Conservation (phyloP, 2,888 invertebrate species). For the Sceliomorpha sp. region DNA sequence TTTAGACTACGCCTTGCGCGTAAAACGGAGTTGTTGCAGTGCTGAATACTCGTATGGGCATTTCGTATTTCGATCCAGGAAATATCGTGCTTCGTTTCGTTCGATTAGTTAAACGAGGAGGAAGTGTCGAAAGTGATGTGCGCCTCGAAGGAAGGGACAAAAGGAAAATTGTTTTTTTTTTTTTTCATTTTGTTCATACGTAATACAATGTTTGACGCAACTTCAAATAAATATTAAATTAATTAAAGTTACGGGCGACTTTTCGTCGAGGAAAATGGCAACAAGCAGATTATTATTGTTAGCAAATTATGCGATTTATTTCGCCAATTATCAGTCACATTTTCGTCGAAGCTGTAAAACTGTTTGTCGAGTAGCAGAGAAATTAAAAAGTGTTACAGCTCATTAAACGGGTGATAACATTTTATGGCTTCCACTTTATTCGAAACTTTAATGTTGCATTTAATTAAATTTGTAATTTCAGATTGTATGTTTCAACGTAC, state of each 20-base stretch:
- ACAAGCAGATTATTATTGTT: too few species aligned
- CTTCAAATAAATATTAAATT: too few species aligned
- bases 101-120: constrained; percentile 5
- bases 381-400: constrained; percentile 8
- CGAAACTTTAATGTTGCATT: constrained; percentile 1
- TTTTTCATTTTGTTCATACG: too few species aligned
- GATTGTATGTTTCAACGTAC: too few species aligned
- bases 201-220: too few species aligned
- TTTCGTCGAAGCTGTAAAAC: constrained; percentile 10
- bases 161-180: too few species aligned
- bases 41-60: constrained; percentile 25
- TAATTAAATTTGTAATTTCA: constrained; percentile 5
- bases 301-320: constrained; percentile 20
- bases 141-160: neutral
- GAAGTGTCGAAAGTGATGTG: constrained; percentile 25
- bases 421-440: constrained; percentile 2
- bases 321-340: constrained; percentile 13
- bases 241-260: too few species aligned
- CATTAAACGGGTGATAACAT: neutral
- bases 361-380: neutral
- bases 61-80: constrained; percentile 18
- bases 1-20: constrained; percentile 44
- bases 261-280: too few species aligned
- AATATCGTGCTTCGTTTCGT: constrained; percentile 22
- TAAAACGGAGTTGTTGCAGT: constrained; percentile 4